Conservation (phyloP, 1,140 invertebrate species). For the Intoshia linei region DNA sequence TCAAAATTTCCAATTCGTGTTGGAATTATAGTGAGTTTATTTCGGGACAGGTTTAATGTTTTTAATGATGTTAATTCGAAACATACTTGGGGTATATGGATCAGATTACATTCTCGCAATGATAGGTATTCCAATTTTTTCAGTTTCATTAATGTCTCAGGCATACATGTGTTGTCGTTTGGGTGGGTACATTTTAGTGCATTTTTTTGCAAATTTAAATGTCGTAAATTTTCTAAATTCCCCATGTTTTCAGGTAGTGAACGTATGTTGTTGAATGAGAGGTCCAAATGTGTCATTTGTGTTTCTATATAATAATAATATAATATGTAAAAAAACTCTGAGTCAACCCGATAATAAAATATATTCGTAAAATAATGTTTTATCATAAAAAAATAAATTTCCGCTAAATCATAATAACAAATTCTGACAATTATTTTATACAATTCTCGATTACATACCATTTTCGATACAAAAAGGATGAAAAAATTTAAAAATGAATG, state of each 20-base stretch:
- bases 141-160: slow-evolving; percentile 12
- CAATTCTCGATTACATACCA: no score
- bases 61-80: slow-evolving; percentile 12
- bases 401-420: no score
- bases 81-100: slow-evolving; percentile 16
- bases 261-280: slow-evolving; percentile 19
- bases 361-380: no score
- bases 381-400: no score
- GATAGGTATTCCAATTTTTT: slow-evolving; percentile 12
- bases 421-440: no score
- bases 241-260: slow-evolving; percentile 14
- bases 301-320: no score
- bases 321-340: no score
- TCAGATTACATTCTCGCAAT: slow-evolving; percentile 20
- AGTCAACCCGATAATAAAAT: no score
- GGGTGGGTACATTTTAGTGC: slow-evolving; percentile 13
- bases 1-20: slow-evolving; percentile 19
- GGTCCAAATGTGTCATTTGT: no score
- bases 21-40: slow-evolving; percentile 16
- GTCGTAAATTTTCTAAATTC: slow-evolving; percentile 11
- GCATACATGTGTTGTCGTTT: slow-evolving; percentile 15
- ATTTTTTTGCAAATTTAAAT: slow-evolving; percentile 17
- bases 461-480: no score
- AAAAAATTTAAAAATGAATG: no score
- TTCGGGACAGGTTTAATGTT: slow-evolving; percentile 15